phyloP scores from a whole-genome alignment of 2,888 invertebrate species.

The Mythimna albipuncta region DNA sequence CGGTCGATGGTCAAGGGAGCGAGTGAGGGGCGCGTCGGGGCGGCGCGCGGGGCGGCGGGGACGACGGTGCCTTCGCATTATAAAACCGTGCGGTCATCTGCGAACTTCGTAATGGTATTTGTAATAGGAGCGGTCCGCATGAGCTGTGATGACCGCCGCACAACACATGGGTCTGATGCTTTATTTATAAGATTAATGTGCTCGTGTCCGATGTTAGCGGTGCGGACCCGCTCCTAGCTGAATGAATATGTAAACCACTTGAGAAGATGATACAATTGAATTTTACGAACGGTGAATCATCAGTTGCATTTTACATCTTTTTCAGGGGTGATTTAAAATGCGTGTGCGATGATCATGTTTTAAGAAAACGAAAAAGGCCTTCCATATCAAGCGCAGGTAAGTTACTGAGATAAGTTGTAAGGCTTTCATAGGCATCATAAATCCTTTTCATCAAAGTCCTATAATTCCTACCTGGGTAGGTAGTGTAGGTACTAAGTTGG shows the following conservation, averaged over 20 bases:
- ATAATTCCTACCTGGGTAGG: background rate
- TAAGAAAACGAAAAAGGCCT: background rate
- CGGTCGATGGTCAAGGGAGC: conserved; percentile 91
- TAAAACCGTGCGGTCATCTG: conserved; percentile 91
- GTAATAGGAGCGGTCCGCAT: conserved; percentile 86
- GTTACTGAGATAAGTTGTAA: too few relatives aligned
- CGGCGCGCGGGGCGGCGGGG: conserved; percentile 71
- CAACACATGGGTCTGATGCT: conserved; percentile 84
- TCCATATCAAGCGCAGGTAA: background rate
- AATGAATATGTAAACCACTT: conserved; percentile 54
- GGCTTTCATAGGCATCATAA: conserved; percentile 8
- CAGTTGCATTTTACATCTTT: background rate
- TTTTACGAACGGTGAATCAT: conserved; percentile 29
- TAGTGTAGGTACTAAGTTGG: background rate
- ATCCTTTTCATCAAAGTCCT: background rate
- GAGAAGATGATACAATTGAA: conserved; percentile 37
- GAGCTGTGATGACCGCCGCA: conserved; percentile 82
- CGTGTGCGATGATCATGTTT: background rate
- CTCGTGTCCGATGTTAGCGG: conserved; percentile 63
- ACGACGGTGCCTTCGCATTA: conserved; percentile 89
- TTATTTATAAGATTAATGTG: conserved; percentile 85
- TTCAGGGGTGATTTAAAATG: background rate
- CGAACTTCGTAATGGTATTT: conserved; percentile 89
- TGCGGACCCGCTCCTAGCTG: conserved; percentile 35
- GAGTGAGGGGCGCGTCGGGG: conserved; percentile 74